A percentile compares a stretch with the other conserved stretches of the same genome.
Evolutionary conservation across 2,888 invertebrate genomes (phyloP).

Genomic region (Dynastes maya): DNA sequence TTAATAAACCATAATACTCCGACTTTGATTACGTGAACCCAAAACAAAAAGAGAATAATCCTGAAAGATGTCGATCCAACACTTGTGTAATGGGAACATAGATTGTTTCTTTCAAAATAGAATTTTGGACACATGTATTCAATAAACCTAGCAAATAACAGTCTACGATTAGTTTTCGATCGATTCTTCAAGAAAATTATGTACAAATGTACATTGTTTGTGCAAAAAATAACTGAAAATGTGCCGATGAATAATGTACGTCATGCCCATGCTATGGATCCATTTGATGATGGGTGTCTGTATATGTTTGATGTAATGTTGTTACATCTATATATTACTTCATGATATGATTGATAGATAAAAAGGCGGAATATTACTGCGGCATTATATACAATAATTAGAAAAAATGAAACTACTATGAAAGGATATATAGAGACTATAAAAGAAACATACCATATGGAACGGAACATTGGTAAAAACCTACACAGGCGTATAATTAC

Average conservation of each 20-base stretch:
- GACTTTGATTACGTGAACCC: slow-evolving; percentile 18
- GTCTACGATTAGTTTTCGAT: neutral
- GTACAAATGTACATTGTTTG: neutral
- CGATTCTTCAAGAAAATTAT: neutral
- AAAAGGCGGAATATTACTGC: slow-evolving; percentile 19
- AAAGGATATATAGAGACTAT: slow-evolving; percentile 12
- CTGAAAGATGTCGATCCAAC: neutral
- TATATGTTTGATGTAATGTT: slow-evolving; percentile 35
- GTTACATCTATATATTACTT: slow-evolving; percentile 47
- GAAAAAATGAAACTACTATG: slow-evolving; percentile 29
- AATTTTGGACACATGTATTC: slow-evolving; percentile 22
- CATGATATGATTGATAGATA: slow-evolving; percentile 15
- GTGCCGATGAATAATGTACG: neutral
- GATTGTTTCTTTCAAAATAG: neutral
- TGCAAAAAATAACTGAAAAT: slow-evolving; percentile 9
- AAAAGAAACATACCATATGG: slow-evolving; percentile 45
- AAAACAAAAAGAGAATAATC: neutral
- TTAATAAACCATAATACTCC: too few species aligned
- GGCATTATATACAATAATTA: slow-evolving; percentile 12
- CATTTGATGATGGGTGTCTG: slow-evolving; percentile 6
- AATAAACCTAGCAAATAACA: neutral
- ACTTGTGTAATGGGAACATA: neutral
- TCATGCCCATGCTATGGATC: slow-evolving; percentile 28
- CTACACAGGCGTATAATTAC: slow-evolving; percentile 37
- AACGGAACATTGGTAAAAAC: slow-evolving; percentile 46